Percentiles rank a stretch among this genome's conserved stretches.
phyloP scores from a whole-genome alignment of 30 jellyfish, hydroid and myxozoan genomes.

The Hydra vulgaris region DNA sequence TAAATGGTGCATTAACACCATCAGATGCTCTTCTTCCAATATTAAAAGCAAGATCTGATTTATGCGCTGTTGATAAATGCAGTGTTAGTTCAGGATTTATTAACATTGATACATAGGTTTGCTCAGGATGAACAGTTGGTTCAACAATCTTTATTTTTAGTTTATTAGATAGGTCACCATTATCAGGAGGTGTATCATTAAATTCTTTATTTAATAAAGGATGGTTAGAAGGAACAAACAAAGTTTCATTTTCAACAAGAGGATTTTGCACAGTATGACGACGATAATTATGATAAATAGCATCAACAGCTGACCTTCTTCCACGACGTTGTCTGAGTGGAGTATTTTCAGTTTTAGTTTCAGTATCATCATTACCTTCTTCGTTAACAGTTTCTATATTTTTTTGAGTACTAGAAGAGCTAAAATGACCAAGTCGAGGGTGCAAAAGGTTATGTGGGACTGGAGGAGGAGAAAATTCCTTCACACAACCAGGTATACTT shows the following conservation, averaged over 20 bases:
- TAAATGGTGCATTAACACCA: constrained; percentile 91
- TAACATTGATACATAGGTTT: constrained; percentile 54
- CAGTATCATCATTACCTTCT: constrained; percentile 45
- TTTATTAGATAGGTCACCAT: constrained; percentile 44
- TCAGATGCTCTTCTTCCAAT: constrained; percentile 98
- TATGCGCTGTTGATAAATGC: constrained; percentile 58
- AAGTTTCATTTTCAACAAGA: constrained; percentile 51
- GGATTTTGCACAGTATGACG: constrained; percentile 44
- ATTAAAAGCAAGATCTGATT: constrained; percentile 51
- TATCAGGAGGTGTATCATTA: constrained; percentile 43
- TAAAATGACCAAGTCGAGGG: constrained; percentile 23
- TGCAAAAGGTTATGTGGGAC: constrained; percentile 32
- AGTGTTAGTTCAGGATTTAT: constrained; percentile 22
- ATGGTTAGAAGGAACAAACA: constrained; percentile 94
- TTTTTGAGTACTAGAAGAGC: constrained; percentile 51
- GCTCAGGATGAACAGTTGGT: constrained; percentile 68
- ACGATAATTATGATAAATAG: constrained; percentile 33
- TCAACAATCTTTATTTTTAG: constrained; percentile 84
- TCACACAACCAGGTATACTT: constrained; percentile 62
- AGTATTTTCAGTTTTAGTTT: constrained; percentile 28
- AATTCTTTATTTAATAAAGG: constrained; percentile 56
- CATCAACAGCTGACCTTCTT: constrained; percentile 67
- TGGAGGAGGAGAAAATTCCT: constrained; percentile 44
- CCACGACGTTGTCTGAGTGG: constrained; percentile 53
- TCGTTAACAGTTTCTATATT: constrained; percentile 70